These are phyloP conservation scores for Erithacus rubecula DNA, from an alignment of 2,797 vertebrate genomes.

Conservation along the genomic window DNA sequence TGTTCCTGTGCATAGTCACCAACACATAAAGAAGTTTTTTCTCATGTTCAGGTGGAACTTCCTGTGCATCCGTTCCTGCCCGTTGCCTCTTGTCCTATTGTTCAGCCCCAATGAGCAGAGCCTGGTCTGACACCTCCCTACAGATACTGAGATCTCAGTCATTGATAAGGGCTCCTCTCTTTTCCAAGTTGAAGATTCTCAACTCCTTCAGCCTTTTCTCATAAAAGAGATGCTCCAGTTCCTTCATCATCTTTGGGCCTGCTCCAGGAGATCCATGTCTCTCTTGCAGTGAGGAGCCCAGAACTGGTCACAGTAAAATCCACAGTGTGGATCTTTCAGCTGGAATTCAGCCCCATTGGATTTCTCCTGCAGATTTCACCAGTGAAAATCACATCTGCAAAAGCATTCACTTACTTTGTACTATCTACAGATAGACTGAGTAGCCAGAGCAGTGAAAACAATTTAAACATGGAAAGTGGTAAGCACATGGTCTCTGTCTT, in stretches of 20 bases:
- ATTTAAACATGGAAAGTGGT: neutral
- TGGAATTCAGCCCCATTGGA: neutral
- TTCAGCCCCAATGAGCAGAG: neutral
- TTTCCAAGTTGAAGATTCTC: neutral
- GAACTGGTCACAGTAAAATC: neutral
- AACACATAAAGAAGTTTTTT: neutral
- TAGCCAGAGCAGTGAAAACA: neutral
- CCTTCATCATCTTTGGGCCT: neutral
- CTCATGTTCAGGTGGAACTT: neutral
- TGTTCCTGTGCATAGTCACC: neutral
- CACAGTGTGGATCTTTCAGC: neutral
- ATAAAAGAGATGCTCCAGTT: neutral
- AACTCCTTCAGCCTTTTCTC: neutral
- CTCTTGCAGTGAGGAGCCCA: neutral
- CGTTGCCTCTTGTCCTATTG: neutral
- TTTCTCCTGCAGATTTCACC: neutral
- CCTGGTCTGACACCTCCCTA: neutral
- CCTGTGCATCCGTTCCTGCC: neutral
- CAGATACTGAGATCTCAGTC: neutral
- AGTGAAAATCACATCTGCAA: neutral
- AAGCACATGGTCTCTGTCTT: rapidly evolving
- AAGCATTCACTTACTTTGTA: neutral
- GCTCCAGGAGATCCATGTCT: neutral
- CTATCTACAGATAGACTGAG: neutral
- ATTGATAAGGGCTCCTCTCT: neutral